Percentiles rank a stretch among this genome's conserved stretches.
These are phyloP conservation scores for Megaceryle maxima DNA, from an alignment of 2,113 vertebrate species.

Conservation along the genomic window DNA sequence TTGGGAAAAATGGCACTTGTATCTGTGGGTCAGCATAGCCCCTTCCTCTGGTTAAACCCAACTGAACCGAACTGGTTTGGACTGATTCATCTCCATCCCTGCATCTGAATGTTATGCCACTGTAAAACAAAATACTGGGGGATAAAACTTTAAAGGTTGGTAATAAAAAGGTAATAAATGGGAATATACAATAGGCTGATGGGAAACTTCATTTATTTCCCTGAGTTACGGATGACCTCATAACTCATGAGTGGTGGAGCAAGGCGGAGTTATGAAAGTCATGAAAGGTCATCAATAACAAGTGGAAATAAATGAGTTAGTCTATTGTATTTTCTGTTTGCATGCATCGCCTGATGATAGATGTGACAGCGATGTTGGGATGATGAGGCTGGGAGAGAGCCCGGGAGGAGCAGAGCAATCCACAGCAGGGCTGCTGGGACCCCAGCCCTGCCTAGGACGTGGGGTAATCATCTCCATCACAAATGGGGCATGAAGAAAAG, in stretches of 20 bases:
- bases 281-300: conserved; percentile 56
- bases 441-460: background rate
- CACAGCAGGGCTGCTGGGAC: background rate
- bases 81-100: background rate
- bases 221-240: conserved; percentile 34
- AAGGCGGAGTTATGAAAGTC: conserved; percentile 11
- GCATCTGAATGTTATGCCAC: background rate
- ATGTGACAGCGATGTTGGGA: background rate
- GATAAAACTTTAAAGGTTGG: conserved; percentile 62
- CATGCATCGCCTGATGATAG: background rate
- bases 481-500: background rate
- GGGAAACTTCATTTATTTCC: conserved; percentile 51
- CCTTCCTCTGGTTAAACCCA: background rate
- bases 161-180: conserved; percentile 59
- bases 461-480: accelerated
- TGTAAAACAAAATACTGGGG: conserved; percentile 33
- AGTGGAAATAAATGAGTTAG: conserved; percentile 16
- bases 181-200: conserved; percentile 52
- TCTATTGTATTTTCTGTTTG: conserved; percentile 13
- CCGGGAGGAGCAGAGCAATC: background rate
- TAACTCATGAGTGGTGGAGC: conserved; percentile 32
- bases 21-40: background rate
- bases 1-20: background rate
- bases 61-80: background rate
- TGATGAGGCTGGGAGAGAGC: background rate